A percentile compares a stretch with the other conserved stretches of the same genome.
phyloP scores from a whole-genome alignment of 1,140 invertebrate species.

The Ganaspis sp. region DNA sequence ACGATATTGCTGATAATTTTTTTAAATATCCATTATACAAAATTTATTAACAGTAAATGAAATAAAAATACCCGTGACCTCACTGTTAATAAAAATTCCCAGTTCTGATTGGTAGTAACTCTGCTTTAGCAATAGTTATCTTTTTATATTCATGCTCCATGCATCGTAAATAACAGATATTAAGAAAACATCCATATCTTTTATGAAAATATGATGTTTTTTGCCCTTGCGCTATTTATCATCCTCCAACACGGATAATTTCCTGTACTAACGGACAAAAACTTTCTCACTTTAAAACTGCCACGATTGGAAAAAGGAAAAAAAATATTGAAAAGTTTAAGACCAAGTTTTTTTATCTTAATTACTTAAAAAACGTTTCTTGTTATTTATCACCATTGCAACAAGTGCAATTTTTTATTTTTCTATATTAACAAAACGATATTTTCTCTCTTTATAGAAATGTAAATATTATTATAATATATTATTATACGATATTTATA shows the following conservation, averaged over 20 bases:
- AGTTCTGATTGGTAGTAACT: neutral
- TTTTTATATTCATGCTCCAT: neutral
- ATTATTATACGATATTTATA: too few relatives aligned
- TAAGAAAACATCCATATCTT: conserved; percentile 9
- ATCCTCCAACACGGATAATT: neutral
- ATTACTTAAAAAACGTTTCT: too few relatives aligned
- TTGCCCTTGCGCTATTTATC: conserved; percentile 15
- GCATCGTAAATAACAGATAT: neutral
- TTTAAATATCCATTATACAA: too few relatives aligned
- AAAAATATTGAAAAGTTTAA: neutral
- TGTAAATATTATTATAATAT: too few relatives aligned
- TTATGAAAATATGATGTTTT: conserved; percentile 16
- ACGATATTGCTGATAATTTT: too few relatives aligned
- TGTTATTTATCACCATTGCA: too few relatives aligned
- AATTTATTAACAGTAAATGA: too few relatives aligned
- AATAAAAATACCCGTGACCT: neutral
- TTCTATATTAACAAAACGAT: too few relatives aligned
- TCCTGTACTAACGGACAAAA: neutral
- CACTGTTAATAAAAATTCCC: neutral
- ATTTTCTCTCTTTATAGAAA: too few relatives aligned
- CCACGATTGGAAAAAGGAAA: neutral
- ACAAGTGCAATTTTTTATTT: too few relatives aligned
- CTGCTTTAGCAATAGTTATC: conserved; percentile 16
- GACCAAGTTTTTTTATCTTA: too few relatives aligned
- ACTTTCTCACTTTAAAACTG: neutral